A percentile compares a stretch with the other conserved stretches of the same genome.
These are phyloP conservation scores for Hemitrygon akajei DNA, from an alignment of 2,797 vertebrate species.

Conservation along the genomic window DNA sequence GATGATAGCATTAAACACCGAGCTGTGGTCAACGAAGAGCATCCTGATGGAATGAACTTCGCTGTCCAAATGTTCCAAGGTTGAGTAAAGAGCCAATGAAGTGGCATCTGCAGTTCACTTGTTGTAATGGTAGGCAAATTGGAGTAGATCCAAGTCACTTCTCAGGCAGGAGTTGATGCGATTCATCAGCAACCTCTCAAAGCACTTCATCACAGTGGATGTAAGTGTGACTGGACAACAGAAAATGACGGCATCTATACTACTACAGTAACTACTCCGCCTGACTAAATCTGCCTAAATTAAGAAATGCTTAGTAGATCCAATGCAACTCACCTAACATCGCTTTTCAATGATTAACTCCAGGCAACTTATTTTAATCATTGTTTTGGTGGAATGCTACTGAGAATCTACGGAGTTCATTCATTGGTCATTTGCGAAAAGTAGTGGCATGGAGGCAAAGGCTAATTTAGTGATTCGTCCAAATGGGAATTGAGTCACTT, in stretches of 20 bases:
- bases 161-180: no score
- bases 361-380: background rate
- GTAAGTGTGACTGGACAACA: no score
- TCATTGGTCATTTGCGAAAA: background rate
- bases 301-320: background rate
- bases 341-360: background rate
- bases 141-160: no score
- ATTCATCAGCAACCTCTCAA: no score
- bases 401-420: background rate
- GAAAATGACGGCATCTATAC: background rate
- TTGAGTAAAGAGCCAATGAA: no score
- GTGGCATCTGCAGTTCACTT: no score
- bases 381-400: background rate
- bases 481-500: background rate
- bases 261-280: background rate
- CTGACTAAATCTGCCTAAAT: background rate
- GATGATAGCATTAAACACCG: no score
- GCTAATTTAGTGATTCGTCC: background rate
- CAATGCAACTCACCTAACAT: background rate
- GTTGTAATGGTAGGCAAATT: no score
- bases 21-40: no score
- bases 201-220: no score
- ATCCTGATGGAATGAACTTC: no score
- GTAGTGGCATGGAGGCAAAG: background rate
- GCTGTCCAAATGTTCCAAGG: no score